Evolutionary conservation across 2,888 invertebrate species (phyloP).

Genomic region (Cynaeus angustus): DNA sequence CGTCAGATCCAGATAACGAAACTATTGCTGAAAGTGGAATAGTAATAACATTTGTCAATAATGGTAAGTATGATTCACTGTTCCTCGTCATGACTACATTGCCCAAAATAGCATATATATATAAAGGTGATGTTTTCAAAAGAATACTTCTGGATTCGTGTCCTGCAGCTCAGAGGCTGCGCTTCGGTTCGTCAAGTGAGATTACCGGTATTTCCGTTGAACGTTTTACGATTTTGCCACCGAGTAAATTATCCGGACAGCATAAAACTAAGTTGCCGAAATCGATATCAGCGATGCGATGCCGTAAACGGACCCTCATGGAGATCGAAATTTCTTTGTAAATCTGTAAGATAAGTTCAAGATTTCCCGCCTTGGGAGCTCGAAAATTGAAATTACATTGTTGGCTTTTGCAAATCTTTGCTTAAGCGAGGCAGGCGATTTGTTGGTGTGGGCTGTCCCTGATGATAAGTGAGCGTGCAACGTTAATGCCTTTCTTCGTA

Average conservation of each 20-base stretch:
- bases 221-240: conserved; percentile 63
- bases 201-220: conserved; percentile 51
- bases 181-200: conserved; percentile 47
- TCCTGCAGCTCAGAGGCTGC: conserved; percentile 40
- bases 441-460: conserved; percentile 19
- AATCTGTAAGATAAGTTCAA: background rate
- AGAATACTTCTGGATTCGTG: conserved; percentile 40
- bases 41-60: too few species aligned
- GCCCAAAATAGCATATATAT: too few species aligned
- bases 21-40: too few species aligned
- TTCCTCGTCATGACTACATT: too few species aligned
- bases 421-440: conserved; percentile 1
- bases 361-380: background rate
- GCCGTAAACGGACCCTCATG: conserved; percentile 41
- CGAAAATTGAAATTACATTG: conserved; percentile 7
- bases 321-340: background rate
- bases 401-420: background rate
- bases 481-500: conserved; percentile 37
- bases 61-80: too few species aligned
- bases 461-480: conserved; percentile 38
- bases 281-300: conserved; percentile 45
- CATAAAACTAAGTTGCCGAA: conserved; percentile 53
- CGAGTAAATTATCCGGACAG: conserved; percentile 62
- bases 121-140: conserved; percentile 23
- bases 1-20: too few species aligned